Conservation (phyloP, 2,888 invertebrate genomes). For the Ditula angustiorana region DNA sequence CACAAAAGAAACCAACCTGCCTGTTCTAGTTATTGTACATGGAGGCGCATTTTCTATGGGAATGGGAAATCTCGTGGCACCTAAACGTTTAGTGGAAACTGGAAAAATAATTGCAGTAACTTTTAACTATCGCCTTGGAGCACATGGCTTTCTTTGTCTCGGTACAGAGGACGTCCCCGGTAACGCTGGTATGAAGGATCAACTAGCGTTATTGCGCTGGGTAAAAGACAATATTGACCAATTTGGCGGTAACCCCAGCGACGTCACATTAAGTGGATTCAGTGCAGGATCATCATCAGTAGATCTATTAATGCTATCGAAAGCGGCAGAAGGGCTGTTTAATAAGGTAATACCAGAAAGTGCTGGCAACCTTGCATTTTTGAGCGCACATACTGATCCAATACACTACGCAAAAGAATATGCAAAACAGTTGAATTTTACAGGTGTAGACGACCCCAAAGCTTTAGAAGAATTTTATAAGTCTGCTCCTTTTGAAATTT, state of each 20-base stretch:
- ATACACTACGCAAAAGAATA: neutral
- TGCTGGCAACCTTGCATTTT: neutral
- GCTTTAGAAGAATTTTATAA: constrained; percentile 10
- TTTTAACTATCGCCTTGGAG: constrained; percentile 38
- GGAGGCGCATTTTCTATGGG: neutral
- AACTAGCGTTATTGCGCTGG: constrained; percentile 13
- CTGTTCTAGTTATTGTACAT: constrained; percentile 21
- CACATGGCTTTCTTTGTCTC: constrained; percentile 38
- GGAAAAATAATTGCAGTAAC: constrained; percentile 26
- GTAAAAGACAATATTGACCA: constrained; percentile 17
- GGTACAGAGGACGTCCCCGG: constrained; percentile 39
- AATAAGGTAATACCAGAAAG: constrained; percentile 23
- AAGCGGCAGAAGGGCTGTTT: constrained; percentile 16
- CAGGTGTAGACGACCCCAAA: neutral
- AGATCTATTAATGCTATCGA: constrained; percentile 7
- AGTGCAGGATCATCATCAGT: constrained; percentile 15
- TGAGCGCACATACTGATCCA: constrained; percentile 22
- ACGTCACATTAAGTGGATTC: constrained; percentile 10
- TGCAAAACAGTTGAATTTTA: neutral
- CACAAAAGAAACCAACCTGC: neutral
- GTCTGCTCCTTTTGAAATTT: neutral
- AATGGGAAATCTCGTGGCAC: neutral
- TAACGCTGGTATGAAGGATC: constrained; percentile 32
- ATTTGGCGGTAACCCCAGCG: constrained; percentile 22
- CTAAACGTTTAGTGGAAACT: constrained; percentile 4